Base-by-base conservation (phyloP, 2,113 vertebrate genomes). In the Rhinoderma darwinii region DNA sequence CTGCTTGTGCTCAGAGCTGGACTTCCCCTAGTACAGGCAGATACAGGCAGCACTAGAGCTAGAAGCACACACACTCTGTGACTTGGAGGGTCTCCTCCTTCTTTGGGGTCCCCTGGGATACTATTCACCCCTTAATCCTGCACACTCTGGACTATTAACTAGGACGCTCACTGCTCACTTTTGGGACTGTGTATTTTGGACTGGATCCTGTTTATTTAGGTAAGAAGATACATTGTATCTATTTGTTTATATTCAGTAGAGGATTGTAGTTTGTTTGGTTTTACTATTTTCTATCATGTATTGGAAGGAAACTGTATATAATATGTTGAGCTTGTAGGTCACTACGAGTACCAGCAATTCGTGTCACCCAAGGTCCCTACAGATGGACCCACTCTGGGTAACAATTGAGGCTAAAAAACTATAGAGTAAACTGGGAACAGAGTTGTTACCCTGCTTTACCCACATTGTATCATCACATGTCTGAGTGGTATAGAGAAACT, bases 41-140 rank as follows among this genome's bases (percentile, higher is more conserved):
- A 84, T 5, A 32, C 50, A 51, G 22, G 50, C 63, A 70, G 81
- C 30, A 32, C 81, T 12, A 47, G 9, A 39, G 43, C 39, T 11
- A 39, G 50, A 11, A 81, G 51, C 51, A 56, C 35, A 25, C 41
- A 20, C 80, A 5, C 9, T 18, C 81, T 39, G 59, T 44, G 25
- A 73, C 17, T 47, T 3, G 35, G 66, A 68, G 82, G 43, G 41
- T 68, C 63, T 72, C 82, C 41, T 50, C 66, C 35, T 44, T 44
- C 56, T 83, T 4, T 66, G 39, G 44, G 43, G 68, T 72, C 82
- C 25, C 30, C 25, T 84, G 82, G 82, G 68, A 84, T 84, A 84
- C 7, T 41, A 15, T 37, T 9, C 27, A 18, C 63, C 27, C 27
- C 17, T 4, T 44, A 12, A 14, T 14, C 25, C 14, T 59, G 77